A percentile compares a stretch with the other conserved stretches of the same genome.
These are phyloP conservation scores for Uloborus diversus DNA, from an alignment of 1,140 invertebrate genomes.

Conservation along the genomic window DNA sequence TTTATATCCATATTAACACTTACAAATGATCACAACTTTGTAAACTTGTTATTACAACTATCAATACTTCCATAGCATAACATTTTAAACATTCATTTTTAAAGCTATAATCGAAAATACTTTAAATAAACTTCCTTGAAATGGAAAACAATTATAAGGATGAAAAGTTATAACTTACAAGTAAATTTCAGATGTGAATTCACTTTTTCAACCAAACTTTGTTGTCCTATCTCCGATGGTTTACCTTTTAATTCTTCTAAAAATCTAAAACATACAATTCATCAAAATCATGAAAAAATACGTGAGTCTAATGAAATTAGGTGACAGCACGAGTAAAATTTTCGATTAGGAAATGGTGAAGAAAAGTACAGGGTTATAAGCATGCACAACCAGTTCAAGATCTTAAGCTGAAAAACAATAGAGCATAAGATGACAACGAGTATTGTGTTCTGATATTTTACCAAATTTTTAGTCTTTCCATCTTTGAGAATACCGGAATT, in stretches of 20 bases:
- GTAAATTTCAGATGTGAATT: slow-evolving; percentile 58
- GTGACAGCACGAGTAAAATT: no score
- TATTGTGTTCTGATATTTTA: no score
- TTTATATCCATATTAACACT: no score
- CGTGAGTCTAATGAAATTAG: no score
- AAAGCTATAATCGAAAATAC: not conserved
- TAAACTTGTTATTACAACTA: not conserved
- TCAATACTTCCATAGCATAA: not conserved
- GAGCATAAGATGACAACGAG: no score
- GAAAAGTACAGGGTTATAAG: no score
- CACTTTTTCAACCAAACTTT: slow-evolving; percentile 60
- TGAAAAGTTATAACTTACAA: slow-evolving; percentile 20
- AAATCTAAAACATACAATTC: slow-evolving; percentile 33
- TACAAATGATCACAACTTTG: not conserved
- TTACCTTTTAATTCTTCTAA: slow-evolving; percentile 23
- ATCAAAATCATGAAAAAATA: no score
- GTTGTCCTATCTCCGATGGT: slow-evolving; percentile 57
- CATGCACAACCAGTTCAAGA: no score
- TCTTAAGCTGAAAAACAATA: no score
- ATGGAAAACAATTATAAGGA: not conserved
- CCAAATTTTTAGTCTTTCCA: no score
- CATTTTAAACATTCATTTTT: not conserved
- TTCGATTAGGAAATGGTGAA: no score
- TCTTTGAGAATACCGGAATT: no score
- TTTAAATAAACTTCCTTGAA: not conserved